Evolutionary conservation across 2,113 vertebrate species (phyloP).

Genomic region (Xenopus tropicalis): UCB_Xtro_10.0 CM004445.2:37322001-37322500

Average conservation of each 20-base stretch:
- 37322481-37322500: too few relatives aligned
- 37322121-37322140: not conserved
- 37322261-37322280: constrained; percentile 8
- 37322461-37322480: too few relatives aligned
- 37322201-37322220: constrained; percentile 17
- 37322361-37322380: constrained; percentile 9
- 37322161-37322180: not conserved
- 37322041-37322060: too few relatives aligned
- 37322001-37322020: too few relatives aligned
- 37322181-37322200: not conserved
- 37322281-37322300: constrained; percentile 19
- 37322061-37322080: too few relatives aligned
- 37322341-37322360: constrained; percentile 15
- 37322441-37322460: too few relatives aligned
- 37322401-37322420: too few relatives aligned
- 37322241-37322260: constrained; percentile 8
- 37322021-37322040: too few relatives aligned
- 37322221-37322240: not conserved
- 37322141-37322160: not conserved
- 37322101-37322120: too few relatives aligned
- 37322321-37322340: not conserved
- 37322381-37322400: not conserved
- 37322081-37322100: too few relatives aligned
- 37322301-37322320: not conserved
- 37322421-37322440: too few relatives aligned